Percentiles rank a stretch among this genome's conserved stretches.
Evolutionary conservation across 2,113 vertebrate genomes (phyloP).

Genomic region (Atlantisia rogersi): DNA sequence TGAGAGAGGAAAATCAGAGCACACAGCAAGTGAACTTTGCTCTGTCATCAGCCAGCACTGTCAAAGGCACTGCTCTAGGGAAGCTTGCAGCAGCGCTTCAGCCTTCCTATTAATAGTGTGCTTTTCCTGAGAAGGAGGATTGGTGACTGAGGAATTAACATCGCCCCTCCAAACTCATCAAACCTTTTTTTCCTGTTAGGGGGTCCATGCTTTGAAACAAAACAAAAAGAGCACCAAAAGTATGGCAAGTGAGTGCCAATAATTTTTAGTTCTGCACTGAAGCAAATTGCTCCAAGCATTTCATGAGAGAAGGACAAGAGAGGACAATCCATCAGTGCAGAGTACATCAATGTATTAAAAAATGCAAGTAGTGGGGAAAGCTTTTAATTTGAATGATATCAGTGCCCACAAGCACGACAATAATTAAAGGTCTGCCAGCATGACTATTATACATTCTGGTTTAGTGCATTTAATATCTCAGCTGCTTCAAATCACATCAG

Average conservation of each 20-base stretch:
- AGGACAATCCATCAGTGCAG: constrained; percentile 58
- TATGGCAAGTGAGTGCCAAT: not conserved
- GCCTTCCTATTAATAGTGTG: not conserved
- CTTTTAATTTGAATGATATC: constrained; percentile 73
- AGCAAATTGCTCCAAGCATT: constrained; percentile 33
- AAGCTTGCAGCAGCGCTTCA: not conserved
- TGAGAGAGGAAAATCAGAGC: not conserved
- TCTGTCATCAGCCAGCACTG: not conserved
- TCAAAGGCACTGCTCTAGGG: not conserved
- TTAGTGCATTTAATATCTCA: constrained; percentile 73
- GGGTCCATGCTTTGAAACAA: not conserved
- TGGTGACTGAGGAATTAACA: not conserved
- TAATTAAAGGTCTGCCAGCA: constrained; percentile 74
- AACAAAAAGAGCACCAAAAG: not conserved
- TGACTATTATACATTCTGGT: constrained; percentile 65
- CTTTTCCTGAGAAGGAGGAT: not conserved
- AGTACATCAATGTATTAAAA: constrained; percentile 58
- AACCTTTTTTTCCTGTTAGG: not conserved
- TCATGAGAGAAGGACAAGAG: constrained; percentile 59
- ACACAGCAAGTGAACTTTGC: not conserved
- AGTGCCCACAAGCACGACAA: constrained; percentile 63
- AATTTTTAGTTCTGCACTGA: constrained; percentile 29
- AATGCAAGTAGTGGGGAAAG: constrained; percentile 51
- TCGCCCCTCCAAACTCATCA: not conserved
- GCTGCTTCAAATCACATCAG: constrained; percentile 68